Base-by-base conservation (phyloP, 2,888 invertebrate genomes). In the Deroplatys truncata region DNA sequence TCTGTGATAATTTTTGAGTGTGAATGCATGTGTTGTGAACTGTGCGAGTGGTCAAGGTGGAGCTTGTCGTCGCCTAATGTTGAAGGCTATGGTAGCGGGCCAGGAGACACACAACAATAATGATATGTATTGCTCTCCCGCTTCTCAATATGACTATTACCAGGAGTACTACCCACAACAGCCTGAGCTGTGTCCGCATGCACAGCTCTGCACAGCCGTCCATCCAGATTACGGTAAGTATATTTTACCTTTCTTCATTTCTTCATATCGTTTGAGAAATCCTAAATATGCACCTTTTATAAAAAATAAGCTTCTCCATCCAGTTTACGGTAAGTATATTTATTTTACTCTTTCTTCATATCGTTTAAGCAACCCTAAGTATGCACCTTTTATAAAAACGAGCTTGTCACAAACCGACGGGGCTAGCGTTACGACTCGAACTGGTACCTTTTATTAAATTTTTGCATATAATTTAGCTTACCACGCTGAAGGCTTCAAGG, bases 151-250 rank as follows among this genome's bases (percentile, higher is more conserved):
- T 88, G 91, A 91, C 84, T 91, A 91, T 90, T 91, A 91, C 90
- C 89, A 90, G 90, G 91, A 91, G 85, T 91, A 91, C 88, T 88
- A 90, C 16, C 90, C 90, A 82, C 91, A 89, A 82, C 90, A 86
- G 56, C 91, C 91, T 82, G 88, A 91, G 88, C 91, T 91, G 86
- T 91, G 91, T 25, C 89, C 90, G 31, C 90, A 90, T 84, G 89
- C 86, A 16, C 95, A 94, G 93, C 95, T 94, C 92, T 94, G 94
- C 95, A 96, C 94, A 96, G 56, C 56, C 91, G 94, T 97, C 93
- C 96, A 96, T 92, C 94, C 96, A 92, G 96, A 96, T 93, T 97
- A 96, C 93, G 96, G 97, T 97, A 94, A 95, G 96, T 90, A 82
- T 31, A 43, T 4, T 4, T 4, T 2, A n/a, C n/a, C 35, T 8